Percentiles rank a stretch among this genome's conserved stretches.
Evolutionary conservation across 35 echinoderm and acorn worm species (phyloP).

Genomic region (Lytechinus variegatus): DNA sequence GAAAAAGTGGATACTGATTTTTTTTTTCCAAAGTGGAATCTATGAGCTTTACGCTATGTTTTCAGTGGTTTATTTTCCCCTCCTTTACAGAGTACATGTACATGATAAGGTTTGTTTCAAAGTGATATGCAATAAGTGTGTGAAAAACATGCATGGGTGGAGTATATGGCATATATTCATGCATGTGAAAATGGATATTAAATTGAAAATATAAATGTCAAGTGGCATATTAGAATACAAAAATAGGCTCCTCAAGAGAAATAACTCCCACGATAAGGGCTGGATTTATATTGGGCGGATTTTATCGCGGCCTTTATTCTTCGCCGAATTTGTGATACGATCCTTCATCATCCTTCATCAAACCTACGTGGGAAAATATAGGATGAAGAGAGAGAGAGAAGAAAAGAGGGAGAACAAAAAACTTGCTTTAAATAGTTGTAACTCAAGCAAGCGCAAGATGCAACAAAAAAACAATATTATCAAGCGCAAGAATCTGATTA

Average conservation of each 20-base stretch:
- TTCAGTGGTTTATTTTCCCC: neutral
- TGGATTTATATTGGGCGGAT: neutral
- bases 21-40: no score
- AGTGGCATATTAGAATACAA: neutral
- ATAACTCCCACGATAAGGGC: neutral
- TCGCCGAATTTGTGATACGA: conserved; percentile 59
- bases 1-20: no score
- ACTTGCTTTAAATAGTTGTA: conserved; percentile 6
- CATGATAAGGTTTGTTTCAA: neutral
- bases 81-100: neutral
- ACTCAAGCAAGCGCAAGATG: conserved; percentile 13
- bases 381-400: neutral
- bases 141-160: neutral
- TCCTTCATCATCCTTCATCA: conserved; percentile 57
- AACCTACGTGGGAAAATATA: conserved; percentile 52
- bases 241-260: neutral
- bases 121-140: neutral
- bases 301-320: conserved; percentile 20
- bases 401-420: conserved; percentile 27
- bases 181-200: neutral
- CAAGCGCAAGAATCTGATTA: no score
- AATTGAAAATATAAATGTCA: neutral
- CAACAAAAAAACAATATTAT: neutral
- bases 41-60: no score
- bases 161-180: neutral